phyloP scores from a whole-genome alignment of 2,888 invertebrate species.

The Hemicrepidius hirtus region DNA sequence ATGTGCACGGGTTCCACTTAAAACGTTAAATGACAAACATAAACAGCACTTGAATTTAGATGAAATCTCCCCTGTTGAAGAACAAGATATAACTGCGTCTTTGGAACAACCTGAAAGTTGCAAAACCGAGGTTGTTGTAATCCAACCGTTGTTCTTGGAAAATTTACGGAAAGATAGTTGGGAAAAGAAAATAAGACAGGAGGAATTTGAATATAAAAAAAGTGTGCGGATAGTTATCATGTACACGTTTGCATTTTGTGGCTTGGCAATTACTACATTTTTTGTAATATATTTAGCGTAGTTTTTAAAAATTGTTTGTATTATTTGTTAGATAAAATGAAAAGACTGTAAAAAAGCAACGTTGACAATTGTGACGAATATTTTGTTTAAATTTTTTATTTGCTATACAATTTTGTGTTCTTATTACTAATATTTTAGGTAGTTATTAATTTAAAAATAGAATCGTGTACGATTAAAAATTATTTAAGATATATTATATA shows the following conservation, averaged over 20 bases:
- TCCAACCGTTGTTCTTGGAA: conserved; percentile 74
- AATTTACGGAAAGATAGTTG: conserved; percentile 69
- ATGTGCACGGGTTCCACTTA: conserved; percentile 49
- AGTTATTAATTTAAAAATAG: conserved; percentile 5
- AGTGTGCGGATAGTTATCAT: conserved; percentile 75
- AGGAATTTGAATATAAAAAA: conserved; percentile 71
- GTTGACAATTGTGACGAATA: neutral
- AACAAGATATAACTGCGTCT: conserved; percentile 53
- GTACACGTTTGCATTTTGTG: conserved; percentile 75
- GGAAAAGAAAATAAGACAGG: conserved; percentile 61
- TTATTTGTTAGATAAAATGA: neutral
- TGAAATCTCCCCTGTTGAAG: conserved; percentile 67
- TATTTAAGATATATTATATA: neutral
- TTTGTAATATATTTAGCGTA: conserved; percentile 75
- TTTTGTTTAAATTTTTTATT: conserved; percentile 1
- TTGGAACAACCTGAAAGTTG: conserved; percentile 11
- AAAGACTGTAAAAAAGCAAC: conserved; percentile 2
- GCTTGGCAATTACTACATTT: conserved; percentile 74
- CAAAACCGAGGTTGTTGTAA: conserved; percentile 69
- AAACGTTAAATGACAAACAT: conserved; percentile 35
- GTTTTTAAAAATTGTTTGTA: conserved; percentile 36
- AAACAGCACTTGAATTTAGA: conserved; percentile 62
- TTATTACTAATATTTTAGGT: neutral
- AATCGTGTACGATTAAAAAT: neutral
- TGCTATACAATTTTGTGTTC: conserved; percentile 12